A percentile compares a stretch with the other conserved stretches of the same genome.
phyloP scores from a whole-genome alignment of 2,888 invertebrate species.

The Oscheius myriophilus region DNA sequence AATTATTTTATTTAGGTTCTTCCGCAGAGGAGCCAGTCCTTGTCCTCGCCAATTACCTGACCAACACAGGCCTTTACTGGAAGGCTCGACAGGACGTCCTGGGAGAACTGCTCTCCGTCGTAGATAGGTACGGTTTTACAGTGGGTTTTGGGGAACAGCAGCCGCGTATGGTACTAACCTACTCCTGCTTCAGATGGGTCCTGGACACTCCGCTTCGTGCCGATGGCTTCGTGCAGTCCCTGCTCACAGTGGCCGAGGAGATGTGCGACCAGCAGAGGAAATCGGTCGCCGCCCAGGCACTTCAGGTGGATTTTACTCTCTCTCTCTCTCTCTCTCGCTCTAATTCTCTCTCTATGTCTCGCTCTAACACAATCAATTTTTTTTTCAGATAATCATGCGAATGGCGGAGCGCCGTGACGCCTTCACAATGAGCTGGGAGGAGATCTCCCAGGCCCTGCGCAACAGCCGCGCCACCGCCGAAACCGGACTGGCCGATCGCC shows the following conservation, averaged over 20 bases:
- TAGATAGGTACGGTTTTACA: constrained; percentile 29
- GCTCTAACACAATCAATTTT: neutral
- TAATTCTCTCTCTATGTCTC: neutral
- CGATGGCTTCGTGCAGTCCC: constrained; percentile 26
- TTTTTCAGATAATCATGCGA: constrained; percentile 31
- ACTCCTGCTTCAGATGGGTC: constrained; percentile 31
- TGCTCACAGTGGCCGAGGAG: constrained; percentile 38
- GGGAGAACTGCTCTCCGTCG: constrained; percentile 28
- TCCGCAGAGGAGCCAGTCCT: neutral
- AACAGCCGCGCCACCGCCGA: constrained; percentile 32
- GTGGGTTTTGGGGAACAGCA: constrained; percentile 1
- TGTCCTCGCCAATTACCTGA: constrained; percentile 8
- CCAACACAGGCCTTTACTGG: constrained; percentile 38
- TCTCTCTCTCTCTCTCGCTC: neutral
- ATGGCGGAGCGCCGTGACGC: constrained; percentile 32
- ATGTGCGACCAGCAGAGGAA: constrained; percentile 36
- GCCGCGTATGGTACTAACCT: neutral
- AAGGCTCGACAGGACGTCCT: constrained; percentile 46
- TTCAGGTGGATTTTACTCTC: constrained; percentile 30
- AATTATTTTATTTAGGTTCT: neutral
- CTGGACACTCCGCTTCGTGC: constrained; percentile 24
- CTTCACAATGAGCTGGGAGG: constrained; percentile 40
- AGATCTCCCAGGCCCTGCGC: constrained; percentile 29
- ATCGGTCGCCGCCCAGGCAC: constrained; percentile 43
- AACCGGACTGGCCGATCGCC: constrained; percentile 40